These are phyloP conservation scores for Himalopsyche kuldschensis DNA, from an alignment of 2,888 invertebrate species.

Conservation along the genomic window DNA sequence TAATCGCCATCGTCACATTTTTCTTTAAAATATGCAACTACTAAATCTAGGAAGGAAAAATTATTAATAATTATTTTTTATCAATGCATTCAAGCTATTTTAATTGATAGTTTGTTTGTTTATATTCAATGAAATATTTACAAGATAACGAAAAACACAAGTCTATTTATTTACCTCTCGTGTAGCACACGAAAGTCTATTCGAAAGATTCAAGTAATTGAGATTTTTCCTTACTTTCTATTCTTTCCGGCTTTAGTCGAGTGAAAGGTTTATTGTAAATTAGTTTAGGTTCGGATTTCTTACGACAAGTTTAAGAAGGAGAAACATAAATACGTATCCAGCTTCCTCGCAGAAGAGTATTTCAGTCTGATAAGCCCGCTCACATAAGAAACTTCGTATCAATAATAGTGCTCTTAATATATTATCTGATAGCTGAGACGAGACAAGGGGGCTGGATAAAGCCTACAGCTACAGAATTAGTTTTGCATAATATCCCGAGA, in stretches of 20 bases:
- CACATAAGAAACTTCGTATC: neutral
- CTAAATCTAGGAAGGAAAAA: too few species aligned
- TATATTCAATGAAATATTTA: neutral
- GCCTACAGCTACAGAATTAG: constrained; percentile 10
- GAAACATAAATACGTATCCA: constrained; percentile 21
- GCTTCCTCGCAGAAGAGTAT: neutral
- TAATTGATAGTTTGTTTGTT: neutral
- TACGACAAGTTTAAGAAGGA: constrained; percentile 13
- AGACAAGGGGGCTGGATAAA: constrained; percentile 4
- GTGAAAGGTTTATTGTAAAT: constrained; percentile 32
- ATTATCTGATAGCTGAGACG: neutral
- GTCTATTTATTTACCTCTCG: neutral
- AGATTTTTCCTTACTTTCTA: neutral
- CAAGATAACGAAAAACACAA: neutral
- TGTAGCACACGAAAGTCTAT: neutral
- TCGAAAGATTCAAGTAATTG: neutral
- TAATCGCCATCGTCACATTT: too few species aligned
- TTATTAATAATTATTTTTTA: too few species aligned
- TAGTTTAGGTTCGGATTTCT: constrained; percentile 28
- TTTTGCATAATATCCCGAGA: constrained; percentile 7
- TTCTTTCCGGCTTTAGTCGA: constrained; percentile 1
- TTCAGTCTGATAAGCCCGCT: neutral
- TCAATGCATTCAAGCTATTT: too few species aligned
- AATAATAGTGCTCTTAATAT: neutral
- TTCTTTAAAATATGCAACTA: too few species aligned